These are phyloP conservation scores for zebrafish (Danio rerio) DNA, from an alignment of 2,113 vertebrate genomes.

Conservation along the genomic window DNA sequence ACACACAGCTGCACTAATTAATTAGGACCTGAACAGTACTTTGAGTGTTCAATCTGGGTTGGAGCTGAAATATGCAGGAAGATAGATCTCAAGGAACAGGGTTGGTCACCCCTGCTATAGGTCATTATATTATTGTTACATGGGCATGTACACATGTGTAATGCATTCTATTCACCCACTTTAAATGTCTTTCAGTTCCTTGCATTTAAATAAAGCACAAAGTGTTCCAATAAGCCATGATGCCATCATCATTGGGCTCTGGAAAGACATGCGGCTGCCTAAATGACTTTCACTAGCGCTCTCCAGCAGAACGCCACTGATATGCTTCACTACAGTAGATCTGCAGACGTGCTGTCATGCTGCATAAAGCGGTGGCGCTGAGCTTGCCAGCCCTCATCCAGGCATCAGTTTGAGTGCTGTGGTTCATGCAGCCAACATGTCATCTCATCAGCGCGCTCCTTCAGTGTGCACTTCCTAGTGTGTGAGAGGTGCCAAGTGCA, in stretches of 20 bases:
- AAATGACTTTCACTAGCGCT: background rate
- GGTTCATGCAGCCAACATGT: conserved; percentile 32
- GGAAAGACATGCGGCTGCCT: background rate
- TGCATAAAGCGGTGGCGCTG: background rate
- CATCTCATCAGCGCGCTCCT: background rate
- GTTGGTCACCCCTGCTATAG: no score
- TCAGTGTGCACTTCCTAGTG: conserved; percentile 13
- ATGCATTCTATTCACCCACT: no score
- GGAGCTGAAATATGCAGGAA: no score
- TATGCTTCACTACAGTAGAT: background rate
- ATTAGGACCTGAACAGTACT: no score
- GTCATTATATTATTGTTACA: no score
- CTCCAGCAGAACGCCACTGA: background rate
- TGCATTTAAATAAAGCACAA: no score
- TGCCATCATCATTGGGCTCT: background rate
- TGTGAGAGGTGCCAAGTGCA: background rate
- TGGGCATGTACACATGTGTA: no score
- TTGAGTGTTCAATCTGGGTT: no score
- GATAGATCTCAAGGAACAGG: no score
- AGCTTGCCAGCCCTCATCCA: conserved; percentile 7
- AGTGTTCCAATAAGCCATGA: background rate
- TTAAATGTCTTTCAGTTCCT: no score
- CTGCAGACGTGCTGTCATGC: background rate
- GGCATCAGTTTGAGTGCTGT: conserved; percentile 7
- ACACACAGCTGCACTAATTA: no score